Evolutionary conservation across 2,888 invertebrate species (phyloP), one percentile per base, ranked within the genome.

Genomic region (Pterostichus madidus): DNA sequence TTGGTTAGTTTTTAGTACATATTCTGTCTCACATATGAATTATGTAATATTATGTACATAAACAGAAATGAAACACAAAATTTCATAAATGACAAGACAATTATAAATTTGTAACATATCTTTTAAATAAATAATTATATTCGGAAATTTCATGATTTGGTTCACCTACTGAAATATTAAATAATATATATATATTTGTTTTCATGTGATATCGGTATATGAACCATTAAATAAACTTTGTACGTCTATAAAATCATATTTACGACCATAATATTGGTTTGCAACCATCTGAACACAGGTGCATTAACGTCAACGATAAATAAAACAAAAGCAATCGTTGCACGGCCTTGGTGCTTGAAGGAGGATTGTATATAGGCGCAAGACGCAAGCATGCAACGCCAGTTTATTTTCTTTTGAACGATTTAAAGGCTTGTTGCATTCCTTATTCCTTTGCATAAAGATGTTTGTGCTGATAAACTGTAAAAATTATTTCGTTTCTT

Each of bases 341-440:
- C 68, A 11, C 39, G 39, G 44, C 44, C 68, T 44, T 71, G 68
- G 11, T 8, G 17, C 52, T 13, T 5, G 56, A 13, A 17, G 56
- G 56, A 3, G 17, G 17, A 11, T 1, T 56, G 17, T 5, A 56
- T 17, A 10, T 56, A 56, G 56, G 17, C 17, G 24, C 39, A 71
- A 56, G 56, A 10, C 17, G 24, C 39, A 71, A 44, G 46, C 68
- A 71, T 71, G 68, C 44, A 71, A 71, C 68, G 17, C 15, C 39
- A 71, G 11, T 71, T 71, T 71, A 10, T 71, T 39, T 39, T 71
- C 11, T 71, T 71, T 71, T 46, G 35, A 64, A 64, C 35, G 64
- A 64, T 64, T 71, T 71, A 4, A 15, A 71, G 17, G 44, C 68
- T 71, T 44, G 39, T 71, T 71, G 44, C 68, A 71, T 71, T 71